Evolutionary conservation across 2,113 vertebrate species (phyloP).

Genomic region (Centropus unirufus): DNA sequence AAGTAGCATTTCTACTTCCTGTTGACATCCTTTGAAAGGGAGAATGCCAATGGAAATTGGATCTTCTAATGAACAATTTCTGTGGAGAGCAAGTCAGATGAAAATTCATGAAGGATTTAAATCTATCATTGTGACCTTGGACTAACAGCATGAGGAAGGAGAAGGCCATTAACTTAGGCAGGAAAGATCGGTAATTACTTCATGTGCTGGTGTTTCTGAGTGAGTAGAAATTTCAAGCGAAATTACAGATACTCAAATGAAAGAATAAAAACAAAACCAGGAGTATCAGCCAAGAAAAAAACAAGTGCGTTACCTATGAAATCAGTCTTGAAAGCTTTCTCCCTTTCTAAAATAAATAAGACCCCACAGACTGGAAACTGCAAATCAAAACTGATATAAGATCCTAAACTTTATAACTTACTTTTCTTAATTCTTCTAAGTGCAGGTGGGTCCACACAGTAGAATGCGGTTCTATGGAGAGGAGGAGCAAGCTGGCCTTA

Average conservation of each 20-base stretch:
- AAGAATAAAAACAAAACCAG: not conserved
- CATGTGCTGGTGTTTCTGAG: slow-evolving; percentile 18
- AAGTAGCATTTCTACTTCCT: slow-evolving; percentile 53
- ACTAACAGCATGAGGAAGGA: slow-evolving; percentile 30
- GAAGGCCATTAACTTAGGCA: slow-evolving; percentile 24
- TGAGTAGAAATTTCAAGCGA: slow-evolving; percentile 4
- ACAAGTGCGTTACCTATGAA: not conserved
- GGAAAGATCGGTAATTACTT: slow-evolving; percentile 45
- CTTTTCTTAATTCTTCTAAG: not conserved
- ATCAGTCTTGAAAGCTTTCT: slow-evolving; percentile 5
- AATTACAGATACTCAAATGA: slow-evolving; percentile 33
- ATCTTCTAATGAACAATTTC: slow-evolving; percentile 53
- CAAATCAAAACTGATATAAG: not conserved
- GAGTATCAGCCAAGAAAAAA: slow-evolving; percentile 4
- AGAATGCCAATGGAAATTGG: slow-evolving; percentile 43
- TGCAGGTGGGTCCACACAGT: not conserved
- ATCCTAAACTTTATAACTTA: not conserved
- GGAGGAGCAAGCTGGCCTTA: not conserved
- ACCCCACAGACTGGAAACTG: not conserved
- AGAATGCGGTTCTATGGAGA: not conserved
- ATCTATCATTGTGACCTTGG: slow-evolving; percentile 46
- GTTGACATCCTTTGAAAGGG: slow-evolving; percentile 50
- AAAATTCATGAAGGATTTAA: slow-evolving; percentile 46
- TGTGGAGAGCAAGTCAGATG: slow-evolving; percentile 20
- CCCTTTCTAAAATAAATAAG: slow-evolving; percentile 9